Conservation (phyloP, 2,888 invertebrate species). For the Taenaris catops region DNA sequence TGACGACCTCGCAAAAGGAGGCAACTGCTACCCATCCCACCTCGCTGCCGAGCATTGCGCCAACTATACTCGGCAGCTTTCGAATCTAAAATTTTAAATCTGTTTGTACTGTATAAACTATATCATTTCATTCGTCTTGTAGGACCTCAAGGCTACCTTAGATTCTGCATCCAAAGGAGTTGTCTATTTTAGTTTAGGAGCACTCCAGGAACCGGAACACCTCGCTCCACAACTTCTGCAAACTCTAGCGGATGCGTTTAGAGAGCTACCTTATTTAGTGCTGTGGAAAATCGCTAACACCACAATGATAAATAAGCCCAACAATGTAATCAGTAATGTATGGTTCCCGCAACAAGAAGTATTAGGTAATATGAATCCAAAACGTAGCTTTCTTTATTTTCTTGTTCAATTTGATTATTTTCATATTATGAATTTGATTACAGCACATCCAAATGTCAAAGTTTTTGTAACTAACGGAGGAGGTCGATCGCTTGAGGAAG, state of each 20-base stretch:
- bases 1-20: conserved; percentile 65
- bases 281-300: conserved; percentile 75
- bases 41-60: too few relatives aligned
- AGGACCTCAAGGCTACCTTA: conserved; percentile 50
- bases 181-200: conserved; percentile 73
- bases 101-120: too few relatives aligned
- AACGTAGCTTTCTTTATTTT: conserved; percentile 1
- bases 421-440: conserved; percentile 23
- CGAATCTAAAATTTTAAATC: conserved; percentile 51
- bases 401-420: neutral
- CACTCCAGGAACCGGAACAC: conserved; percentile 61
- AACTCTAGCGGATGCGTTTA: conserved; percentile 61
- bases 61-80: too few relatives aligned
- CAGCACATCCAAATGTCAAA: conserved; percentile 65
- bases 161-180: conserved; percentile 64
- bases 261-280: conserved; percentile 65
- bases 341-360: conserved; percentile 81
- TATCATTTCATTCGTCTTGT: too few relatives aligned
- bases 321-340: conserved; percentile 57
- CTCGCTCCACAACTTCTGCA: conserved; percentile 52
- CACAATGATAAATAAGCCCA: conserved; percentile 52
- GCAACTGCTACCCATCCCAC: too few relatives aligned
- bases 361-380: conserved; percentile 47
- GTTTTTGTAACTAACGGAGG: conserved; percentile 67
- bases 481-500: conserved; percentile 65